Conservation (phyloP, 2,888 invertebrate species). For the Chouioia cunea region DNA sequence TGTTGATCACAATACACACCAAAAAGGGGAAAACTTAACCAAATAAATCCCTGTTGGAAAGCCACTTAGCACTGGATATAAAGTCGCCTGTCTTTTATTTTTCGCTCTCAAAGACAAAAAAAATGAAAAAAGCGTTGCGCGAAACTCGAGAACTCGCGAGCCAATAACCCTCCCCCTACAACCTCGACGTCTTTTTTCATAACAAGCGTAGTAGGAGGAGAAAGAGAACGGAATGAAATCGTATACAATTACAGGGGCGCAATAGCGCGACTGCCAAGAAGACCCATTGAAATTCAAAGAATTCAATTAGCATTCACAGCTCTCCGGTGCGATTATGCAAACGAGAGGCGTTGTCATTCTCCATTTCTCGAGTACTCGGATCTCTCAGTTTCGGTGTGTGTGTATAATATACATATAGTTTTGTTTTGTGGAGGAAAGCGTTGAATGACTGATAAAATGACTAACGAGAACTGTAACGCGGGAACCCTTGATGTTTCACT, state of each 20-base stretch:
- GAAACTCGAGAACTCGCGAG: neutral
- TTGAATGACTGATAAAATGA: slow-evolving; percentile 47
- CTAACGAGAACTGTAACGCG: slow-evolving; percentile 36
- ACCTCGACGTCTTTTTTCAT: neutral
- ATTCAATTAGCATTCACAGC: slow-evolving; percentile 46
- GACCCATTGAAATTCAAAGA: slow-evolving; percentile 41
- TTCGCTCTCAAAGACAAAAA: neutral
- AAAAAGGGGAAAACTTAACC: too few species aligned
- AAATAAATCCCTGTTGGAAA: too few species aligned
- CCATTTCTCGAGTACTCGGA: slow-evolving; percentile 1
- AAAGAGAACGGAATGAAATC: slow-evolving; percentile 16
- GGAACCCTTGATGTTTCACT: too few species aligned
- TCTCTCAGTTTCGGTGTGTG: neutral
- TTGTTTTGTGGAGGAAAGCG: slow-evolving; percentile 8
- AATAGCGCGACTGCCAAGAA: slow-evolving; percentile 14
- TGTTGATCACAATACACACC: too few species aligned
- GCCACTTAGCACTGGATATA: too few species aligned
- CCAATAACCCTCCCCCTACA: neutral
- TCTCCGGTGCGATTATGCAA: slow-evolving; percentile 35
- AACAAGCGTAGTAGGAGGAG: slow-evolving; percentile 2
- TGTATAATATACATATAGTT: neutral
- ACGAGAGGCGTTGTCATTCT: slow-evolving; percentile 23
- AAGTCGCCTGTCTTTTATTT: neutral
- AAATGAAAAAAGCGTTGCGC: neutral
- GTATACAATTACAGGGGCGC: slow-evolving; percentile 18